These are phyloP conservation scores for Octodonta nipae DNA, from an alignment of 2,888 invertebrate species.

Conservation along the genomic window DNA sequence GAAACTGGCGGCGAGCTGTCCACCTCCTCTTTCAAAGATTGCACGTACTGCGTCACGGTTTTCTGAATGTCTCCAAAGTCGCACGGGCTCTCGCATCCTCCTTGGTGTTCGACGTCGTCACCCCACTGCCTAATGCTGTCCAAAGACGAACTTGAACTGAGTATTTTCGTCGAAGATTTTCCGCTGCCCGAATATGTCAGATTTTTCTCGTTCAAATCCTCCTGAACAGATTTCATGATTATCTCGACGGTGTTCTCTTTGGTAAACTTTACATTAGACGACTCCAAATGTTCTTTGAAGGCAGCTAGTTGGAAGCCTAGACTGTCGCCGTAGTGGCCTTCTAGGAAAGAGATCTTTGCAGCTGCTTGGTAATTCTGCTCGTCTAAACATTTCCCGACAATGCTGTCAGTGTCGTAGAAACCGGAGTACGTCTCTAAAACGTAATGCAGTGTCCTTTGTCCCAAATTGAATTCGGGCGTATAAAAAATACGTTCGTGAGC, in stretches of 20 bases:
- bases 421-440: slow-evolving; percentile 31
- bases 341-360: slow-evolving; percentile 32
- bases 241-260: slow-evolving; percentile 19
- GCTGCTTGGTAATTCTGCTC: slow-evolving; percentile 32
- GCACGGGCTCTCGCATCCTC: slow-evolving; percentile 34
- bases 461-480: slow-evolving; percentile 18
- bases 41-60: slow-evolving; percentile 31
- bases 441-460: slow-evolving; percentile 32
- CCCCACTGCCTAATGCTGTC: slow-evolving; percentile 36
- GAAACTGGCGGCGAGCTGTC: slow-evolving; percentile 23
- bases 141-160: slow-evolving; percentile 33
- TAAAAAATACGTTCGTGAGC: slow-evolving; percentile 21
- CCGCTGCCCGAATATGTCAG: slow-evolving; percentile 15
- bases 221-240: slow-evolving; percentile 21
- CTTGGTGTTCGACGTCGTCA: slow-evolving; percentile 34
- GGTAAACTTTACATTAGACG: slow-evolving; percentile 21
- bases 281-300: slow-evolving; percentile 30
- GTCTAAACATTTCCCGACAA: slow-evolving; percentile 30
- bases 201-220: slow-evolving; percentile 19
- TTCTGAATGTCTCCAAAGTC: slow-evolving; percentile 29
- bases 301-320: slow-evolving; percentile 32
- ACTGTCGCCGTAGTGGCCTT: slow-evolving; percentile 34
- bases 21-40: slow-evolving; percentile 26
- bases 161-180: slow-evolving; percentile 27
- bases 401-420: slow-evolving; percentile 32